Conservation (phyloP, 2,888 invertebrate genomes). For the Arrhopalites spinosus region DNA sequence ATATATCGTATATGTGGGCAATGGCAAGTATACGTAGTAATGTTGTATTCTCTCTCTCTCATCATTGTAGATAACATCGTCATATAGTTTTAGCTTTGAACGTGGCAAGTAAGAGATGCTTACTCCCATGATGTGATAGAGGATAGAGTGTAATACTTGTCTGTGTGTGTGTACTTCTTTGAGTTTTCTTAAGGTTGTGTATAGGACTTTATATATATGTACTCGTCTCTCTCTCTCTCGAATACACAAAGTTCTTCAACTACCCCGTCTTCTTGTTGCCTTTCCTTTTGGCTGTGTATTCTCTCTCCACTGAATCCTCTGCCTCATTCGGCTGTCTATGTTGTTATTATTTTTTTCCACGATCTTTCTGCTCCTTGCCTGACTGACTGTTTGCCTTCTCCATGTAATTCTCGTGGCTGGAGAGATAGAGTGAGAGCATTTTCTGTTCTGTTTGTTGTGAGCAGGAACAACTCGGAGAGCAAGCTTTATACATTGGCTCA, state of each 20-base stretch:
- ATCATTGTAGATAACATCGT: no score
- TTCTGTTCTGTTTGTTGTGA: not conserved
- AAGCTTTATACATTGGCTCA: not conserved
- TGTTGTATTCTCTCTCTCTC: no score
- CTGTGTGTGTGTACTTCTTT: no score
- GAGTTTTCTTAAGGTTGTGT: no score
- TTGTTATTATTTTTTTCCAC: constrained; percentile 33
- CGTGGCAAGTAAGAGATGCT: no score
- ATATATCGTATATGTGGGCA: no score
- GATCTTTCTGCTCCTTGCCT: not conserved
- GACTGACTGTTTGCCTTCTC: not conserved
- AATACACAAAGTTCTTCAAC: not conserved
- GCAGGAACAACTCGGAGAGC: not conserved
- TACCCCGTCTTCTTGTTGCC: not conserved
- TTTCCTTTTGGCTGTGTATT: not conserved
- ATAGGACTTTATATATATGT: no score
- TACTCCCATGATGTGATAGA: no score
- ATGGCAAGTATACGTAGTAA: no score
- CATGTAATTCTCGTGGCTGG: constrained; percentile 6
- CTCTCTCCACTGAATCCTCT: not conserved
- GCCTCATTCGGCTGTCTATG: constrained; percentile 23
- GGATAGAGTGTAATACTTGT: no score
- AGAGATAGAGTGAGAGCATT: not conserved
- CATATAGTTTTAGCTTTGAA: no score
- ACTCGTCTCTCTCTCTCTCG: not conserved